A percentile compares a stretch with the other conserved stretches of the same genome.
Conservation (phyloP, 2,888 invertebrate genomes). For the Caenorhabditis becei region DNA sequence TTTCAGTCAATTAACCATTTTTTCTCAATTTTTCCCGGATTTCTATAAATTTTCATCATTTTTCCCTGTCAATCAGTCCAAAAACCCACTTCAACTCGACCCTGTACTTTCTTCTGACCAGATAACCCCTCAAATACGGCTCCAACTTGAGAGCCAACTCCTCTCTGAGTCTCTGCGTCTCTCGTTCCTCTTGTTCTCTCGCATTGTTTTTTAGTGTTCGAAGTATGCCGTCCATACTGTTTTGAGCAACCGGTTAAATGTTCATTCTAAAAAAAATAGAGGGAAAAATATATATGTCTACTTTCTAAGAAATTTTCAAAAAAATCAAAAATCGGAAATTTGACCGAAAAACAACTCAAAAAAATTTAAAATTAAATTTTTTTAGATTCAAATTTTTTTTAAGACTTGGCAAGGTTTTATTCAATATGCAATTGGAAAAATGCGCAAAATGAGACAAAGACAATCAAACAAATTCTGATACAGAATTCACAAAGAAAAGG, state of each 20-base stretch:
- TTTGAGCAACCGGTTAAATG: background rate
- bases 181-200: slow-evolving; percentile 64
- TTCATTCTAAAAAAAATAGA: background rate
- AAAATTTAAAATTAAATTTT: too few relatives aligned
- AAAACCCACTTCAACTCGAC: slow-evolving; percentile 34
- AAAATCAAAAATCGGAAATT: slow-evolving; percentile 16
- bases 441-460: too few relatives aligned
- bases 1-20: background rate
- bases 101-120: slow-evolving; percentile 59
- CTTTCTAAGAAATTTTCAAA: too few relatives aligned
- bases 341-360: slow-evolving; percentile 29
- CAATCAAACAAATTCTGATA: background rate
- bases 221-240: slow-evolving; percentile 56
- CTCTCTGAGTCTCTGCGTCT: slow-evolving; percentile 37
- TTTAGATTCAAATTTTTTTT: too few relatives aligned
- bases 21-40: slow-evolving; percentile 10
- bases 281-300: too few relatives aligned
- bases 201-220: slow-evolving; percentile 66
- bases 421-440: background rate
- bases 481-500: background rate
- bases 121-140: slow-evolving; percentile 57
- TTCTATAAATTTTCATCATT: too few relatives aligned
- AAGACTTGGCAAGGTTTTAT: background rate
- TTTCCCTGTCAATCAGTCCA: background rate
- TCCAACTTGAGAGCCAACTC: slow-evolving; percentile 62